Evolutionary conservation across 2,113 vertebrate species (phyloP).

Genomic region (Brachirus orientalis): DNA sequence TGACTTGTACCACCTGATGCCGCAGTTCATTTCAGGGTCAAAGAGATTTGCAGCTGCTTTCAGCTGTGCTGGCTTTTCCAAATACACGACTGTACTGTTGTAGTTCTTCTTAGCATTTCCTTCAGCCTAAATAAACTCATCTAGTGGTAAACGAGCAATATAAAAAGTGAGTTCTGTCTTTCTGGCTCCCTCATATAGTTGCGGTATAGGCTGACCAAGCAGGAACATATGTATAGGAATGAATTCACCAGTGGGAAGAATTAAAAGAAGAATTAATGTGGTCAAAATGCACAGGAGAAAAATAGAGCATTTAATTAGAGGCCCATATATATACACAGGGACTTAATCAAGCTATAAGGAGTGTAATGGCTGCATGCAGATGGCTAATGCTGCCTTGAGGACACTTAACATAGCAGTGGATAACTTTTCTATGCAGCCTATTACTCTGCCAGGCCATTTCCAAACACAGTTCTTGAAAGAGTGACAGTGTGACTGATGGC

Average conservation of each 20-base stretch:
- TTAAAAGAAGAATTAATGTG: slow-evolving; percentile 31
- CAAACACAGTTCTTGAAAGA: slow-evolving; percentile 62
- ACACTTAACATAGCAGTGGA: slow-evolving; percentile 57
- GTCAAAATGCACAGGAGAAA: slow-evolving; percentile 37
- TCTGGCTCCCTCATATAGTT: slow-evolving; percentile 10
- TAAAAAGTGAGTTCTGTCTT: not conserved
- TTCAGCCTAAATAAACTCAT: not conserved
- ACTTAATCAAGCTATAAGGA: slow-evolving; percentile 58
- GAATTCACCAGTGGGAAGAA: slow-evolving; percentile 12
- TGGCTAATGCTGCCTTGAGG: slow-evolving; percentile 53
- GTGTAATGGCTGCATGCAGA: slow-evolving; percentile 51
- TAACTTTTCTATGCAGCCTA: slow-evolving; percentile 41
- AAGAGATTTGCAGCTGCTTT: not conserved
- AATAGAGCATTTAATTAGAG: slow-evolving; percentile 28
- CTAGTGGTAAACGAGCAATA: slow-evolving; percentile 5
- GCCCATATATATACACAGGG: slow-evolving; percentile 27
- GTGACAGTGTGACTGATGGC: slow-evolving; percentile 62
- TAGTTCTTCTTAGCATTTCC: not conserved
- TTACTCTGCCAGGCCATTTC: slow-evolving; percentile 56
- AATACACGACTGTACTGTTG: no score
- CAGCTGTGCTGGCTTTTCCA: not conserved
- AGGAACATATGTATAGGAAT: no score
- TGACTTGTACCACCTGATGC: not conserved
- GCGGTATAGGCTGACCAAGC: no score
- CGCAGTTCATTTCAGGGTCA: not conserved